Base-by-base conservation (phyloP, 2,888 invertebrate genomes). In the Fragum sueziense region DNA sequence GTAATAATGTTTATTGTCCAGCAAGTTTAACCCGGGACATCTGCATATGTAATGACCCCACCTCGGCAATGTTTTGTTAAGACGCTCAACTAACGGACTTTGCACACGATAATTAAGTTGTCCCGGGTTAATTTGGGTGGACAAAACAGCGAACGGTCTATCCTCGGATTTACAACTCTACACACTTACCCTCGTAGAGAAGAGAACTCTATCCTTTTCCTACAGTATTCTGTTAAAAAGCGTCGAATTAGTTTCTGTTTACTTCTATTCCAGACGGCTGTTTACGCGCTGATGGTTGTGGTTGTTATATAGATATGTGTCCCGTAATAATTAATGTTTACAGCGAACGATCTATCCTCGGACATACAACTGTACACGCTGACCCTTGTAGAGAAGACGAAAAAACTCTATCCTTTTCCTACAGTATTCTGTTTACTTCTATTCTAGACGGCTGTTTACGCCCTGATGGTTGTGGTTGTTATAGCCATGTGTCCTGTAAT, bases 261-360 rank as follows among this genome's bases (percentile, higher is more conserved):
- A n/a, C 2, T 54, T 11, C 31, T 11, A 1, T 27, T 33, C 2
- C 68, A 79, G 79, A 76, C 84, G 47, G 95, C 96, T 72, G 92
- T 97, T 0, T 97, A 97, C 41, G 97, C 97, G 14, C 80, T 87
- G 41, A 79, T 90, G 68, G 85, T 91, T 22, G 87, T 89, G 14
- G 80, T 90, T 4, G 88, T 90, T 3, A 84, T n/a, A n/a, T 90
- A 25, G 75, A 89, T 11, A 85, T 90, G 84, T 88, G 89, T 69
- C 91, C 91, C 0, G 77, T 90, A 20, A 87, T 91, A 68, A n/a
- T n/a, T n/a, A n/a, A 88, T 91, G 69, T 79, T 88, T 54, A 82
- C 89, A 20, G 88, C 90, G 11, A 84, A 86, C 29, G 85, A 79
- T 37, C 68, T 86, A 33, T 79, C 82, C 47, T 79, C 73, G 17